Evolutionary conservation across 2,888 invertebrate species (phyloP).

Genomic region (Onchidella celtica): DNA sequence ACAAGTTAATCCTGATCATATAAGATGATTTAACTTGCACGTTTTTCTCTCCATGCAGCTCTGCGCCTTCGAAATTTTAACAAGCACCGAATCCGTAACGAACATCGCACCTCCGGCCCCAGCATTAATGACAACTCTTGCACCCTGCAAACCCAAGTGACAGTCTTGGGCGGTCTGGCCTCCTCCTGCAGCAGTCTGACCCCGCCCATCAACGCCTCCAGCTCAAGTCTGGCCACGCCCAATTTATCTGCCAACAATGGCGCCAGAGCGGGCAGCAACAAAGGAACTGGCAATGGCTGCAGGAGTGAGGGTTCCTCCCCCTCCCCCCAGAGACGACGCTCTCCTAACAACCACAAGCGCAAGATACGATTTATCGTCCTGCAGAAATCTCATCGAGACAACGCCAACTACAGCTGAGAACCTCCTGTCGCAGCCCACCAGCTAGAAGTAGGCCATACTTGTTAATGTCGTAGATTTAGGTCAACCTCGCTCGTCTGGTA

Average conservation of each 20-base stretch:
- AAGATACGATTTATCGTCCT: slow-evolving; percentile 26
- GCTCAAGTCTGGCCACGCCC: slow-evolving; percentile 12
- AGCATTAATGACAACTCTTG: slow-evolving; percentile 17
- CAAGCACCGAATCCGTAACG: slow-evolving; percentile 22
- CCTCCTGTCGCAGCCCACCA: background rate
- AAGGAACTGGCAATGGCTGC: background rate
- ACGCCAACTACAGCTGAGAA: slow-evolving; percentile 3
- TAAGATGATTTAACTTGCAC: background rate
- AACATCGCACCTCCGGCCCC: slow-evolving; percentile 8
- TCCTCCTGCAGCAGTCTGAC: slow-evolving; percentile 34
- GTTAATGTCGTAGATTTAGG: too few species aligned
- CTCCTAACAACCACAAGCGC: background rate
- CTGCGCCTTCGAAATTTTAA: slow-evolving; percentile 32
- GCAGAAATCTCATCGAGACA: background rate
- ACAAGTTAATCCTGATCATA: too few species aligned
- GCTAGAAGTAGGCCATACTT: slow-evolving; percentile 28
- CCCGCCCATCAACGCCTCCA: slow-evolving; percentile 16
- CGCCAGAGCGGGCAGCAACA: background rate
- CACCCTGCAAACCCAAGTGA: slow-evolving; percentile 33
- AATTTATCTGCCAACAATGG: background rate
- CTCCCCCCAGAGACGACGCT: background rate
- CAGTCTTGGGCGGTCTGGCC: slow-evolving; percentile 16
- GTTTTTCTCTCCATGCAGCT: slow-evolving; percentile 18
- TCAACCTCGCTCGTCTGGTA: too few species aligned
- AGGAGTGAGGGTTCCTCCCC: too few species aligned